Evolutionary conservation across 92 coral and sea anemone genomes (phyloP), one percentile per base, ranked within the genome.

Genomic region (Isaurus tuberculatus): DNA sequence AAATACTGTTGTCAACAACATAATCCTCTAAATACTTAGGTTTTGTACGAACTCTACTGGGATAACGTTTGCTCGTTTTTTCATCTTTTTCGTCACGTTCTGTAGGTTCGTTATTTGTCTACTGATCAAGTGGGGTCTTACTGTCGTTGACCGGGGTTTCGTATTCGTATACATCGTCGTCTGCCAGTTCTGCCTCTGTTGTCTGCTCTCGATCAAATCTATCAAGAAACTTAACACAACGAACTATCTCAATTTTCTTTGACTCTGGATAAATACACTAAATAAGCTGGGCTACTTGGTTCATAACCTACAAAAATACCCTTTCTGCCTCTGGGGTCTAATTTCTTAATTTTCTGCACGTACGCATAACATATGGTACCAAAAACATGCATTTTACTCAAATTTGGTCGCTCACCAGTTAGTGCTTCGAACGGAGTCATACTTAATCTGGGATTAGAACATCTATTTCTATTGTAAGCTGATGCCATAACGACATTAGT

Each of bases 281-380:
- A 74, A 29, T 68, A 84, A 23, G 88, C 82, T 33, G 81, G 91
- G 81, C 85, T 84, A 9, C 73, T 48, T 67, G 64, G 58, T 65
- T 84, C 84, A 53, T 87, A 87, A 31, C 91, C 87, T 44, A 81
- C 87, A 65, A 87, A 87, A 43, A 72, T 81, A 42, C 90, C 83
- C 46, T 74, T 72, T 60, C 83, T 53, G 48, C 73, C 71, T 72
- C 84, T 20, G 27, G 87, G 30, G 69, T 87, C 87, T 34, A 87
- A 64, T 71, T 87, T 87, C 51, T 72, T 86, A 22, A 32, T 36
- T 14, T 81, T 74, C 31, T 87, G 80, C 42, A 63, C 78, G 49
- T 60, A 88, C 64, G 88, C 88, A 72, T 79, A 88, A 64, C 91
- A 84, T 43, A 46, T 65, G 23, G 91, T 27, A 65, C 88, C 85